A percentile compares a stretch with the other conserved stretches of the same genome.
These are phyloP conservation scores for Siniperca chuatsi DNA, from an alignment of 2,113 vertebrate species.

Conservation along the genomic window DNA sequence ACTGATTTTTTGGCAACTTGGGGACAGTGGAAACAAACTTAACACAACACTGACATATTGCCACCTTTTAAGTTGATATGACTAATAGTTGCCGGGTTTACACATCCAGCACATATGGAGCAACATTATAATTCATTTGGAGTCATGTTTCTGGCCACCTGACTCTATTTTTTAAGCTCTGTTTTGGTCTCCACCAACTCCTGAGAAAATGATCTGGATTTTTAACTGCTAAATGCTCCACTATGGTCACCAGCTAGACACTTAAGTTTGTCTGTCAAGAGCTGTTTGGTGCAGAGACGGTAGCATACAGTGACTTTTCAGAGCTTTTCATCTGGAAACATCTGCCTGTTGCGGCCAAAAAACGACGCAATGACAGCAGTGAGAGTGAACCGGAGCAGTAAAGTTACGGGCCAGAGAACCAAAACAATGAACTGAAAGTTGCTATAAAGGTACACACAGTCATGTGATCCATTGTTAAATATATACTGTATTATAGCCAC, in stretches of 20 bases:
- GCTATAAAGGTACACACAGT: not conserved
- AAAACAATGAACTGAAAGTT: not conserved
- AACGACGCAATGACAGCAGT: fast-evolving
- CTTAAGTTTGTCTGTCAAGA: not conserved
- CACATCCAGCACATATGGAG: not conserved
- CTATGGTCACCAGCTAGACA: not conserved
- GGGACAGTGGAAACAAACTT: not conserved
- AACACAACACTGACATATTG: not conserved
- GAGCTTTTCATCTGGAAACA: not conserved
- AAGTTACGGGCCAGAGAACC: not conserved
- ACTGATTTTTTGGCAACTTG: not conserved
- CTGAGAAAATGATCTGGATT: not conserved
- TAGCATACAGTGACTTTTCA: not conserved
- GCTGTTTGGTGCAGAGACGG: not conserved
- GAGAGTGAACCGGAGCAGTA: not conserved
- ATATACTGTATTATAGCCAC: not conserved
- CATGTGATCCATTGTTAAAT: not conserved
- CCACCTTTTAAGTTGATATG: too few relatives aligned
- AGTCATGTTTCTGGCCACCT: not conserved
- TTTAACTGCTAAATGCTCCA: not conserved
- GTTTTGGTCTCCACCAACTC: not conserved
- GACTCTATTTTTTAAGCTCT: not conserved
- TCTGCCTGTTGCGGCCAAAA: not conserved
- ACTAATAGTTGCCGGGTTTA: too few relatives aligned
- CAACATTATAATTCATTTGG: not conserved